phyloP scores from a whole-genome alignment of 2,797 vertebrate genomes.

The Protosalanx chinensis region DNA sequence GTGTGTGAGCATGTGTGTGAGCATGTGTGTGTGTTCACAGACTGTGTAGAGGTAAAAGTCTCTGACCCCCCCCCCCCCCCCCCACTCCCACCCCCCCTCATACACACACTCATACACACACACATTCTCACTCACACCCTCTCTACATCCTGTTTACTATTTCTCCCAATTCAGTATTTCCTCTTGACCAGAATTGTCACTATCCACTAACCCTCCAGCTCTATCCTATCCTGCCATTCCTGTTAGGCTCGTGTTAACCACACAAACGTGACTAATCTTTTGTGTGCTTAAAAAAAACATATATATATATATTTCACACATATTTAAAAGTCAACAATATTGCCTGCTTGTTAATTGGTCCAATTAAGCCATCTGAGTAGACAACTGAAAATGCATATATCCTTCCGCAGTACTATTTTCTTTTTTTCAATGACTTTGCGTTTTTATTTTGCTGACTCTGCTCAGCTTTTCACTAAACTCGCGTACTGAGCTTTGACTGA shows the following conservation, averaged over 20 bases:
- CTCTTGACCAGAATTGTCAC: not conserved
- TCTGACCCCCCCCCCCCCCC: no score
- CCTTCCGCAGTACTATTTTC: conserved; percentile 9
- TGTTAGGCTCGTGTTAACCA: not conserved
- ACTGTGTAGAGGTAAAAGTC: no score
- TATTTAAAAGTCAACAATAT: not conserved
- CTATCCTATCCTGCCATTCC: not conserved
- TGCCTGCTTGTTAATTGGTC: not conserved
- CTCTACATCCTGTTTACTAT: not conserved
- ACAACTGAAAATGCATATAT: not conserved
- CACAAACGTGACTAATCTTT: not conserved
- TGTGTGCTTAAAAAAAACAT: not conserved
- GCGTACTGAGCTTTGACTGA: not conserved
- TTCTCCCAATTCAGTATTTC: not conserved
- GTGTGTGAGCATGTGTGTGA: no score
- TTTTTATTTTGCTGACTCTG: conserved; percentile 13
- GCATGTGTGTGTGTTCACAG: no score
- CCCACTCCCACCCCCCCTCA: no score
- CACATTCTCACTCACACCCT: conserved; percentile 12
- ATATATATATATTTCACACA: not conserved
- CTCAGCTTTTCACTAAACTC: not conserved
- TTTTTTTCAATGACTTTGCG: conserved; percentile 10
- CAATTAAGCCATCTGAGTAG: not conserved
- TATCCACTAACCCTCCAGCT: not conserved
- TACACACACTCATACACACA: not conserved